Evolutionary conservation across 2,888 invertebrate species (phyloP).

Genomic region (Copidosoma aretas): DNA sequence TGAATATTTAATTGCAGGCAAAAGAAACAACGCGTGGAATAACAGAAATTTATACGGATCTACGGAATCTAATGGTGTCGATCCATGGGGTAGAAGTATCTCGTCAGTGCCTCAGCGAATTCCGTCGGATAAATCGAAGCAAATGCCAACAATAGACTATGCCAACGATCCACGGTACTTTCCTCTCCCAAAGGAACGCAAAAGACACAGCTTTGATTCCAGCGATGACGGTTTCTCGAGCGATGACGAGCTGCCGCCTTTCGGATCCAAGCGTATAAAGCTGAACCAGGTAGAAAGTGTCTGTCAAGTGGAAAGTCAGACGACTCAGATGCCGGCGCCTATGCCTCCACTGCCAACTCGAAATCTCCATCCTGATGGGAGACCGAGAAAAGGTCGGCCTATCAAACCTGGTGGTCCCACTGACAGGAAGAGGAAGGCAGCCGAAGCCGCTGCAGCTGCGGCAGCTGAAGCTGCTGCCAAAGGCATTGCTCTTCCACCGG

Average conservation of each 20-base stretch:
- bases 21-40: constrained; percentile 74
- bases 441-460: constrained; percentile 55
- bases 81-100: constrained; percentile 50
- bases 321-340: constrained; percentile 1
- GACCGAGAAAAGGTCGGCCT: constrained; percentile 61
- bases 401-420: constrained; percentile 63
- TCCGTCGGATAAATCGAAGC: constrained; percentile 62
- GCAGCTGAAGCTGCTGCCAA: constrained; percentile 48
- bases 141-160: constrained; percentile 64
- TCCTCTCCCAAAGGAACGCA: constrained; percentile 75
- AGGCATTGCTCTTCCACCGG: constrained; percentile 13
- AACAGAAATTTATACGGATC: constrained; percentile 56
- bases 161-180: constrained; percentile 76
- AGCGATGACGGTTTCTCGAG: constrained; percentile 70
- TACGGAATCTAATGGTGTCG: constrained; percentile 46
- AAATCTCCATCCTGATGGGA: constrained; percentile 48
- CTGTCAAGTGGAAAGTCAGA: constrained; percentile 19
- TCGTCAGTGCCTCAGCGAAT: constrained; percentile 45
- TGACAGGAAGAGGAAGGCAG: constrained; percentile 62
- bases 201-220: constrained; percentile 71
- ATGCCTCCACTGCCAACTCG: not conserved
- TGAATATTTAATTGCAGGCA: not conserved
- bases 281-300: constrained; percentile 38
- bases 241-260: constrained; percentile 62
- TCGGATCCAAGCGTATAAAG: constrained; percentile 50